Base-by-base conservation (phyloP, 2,888 invertebrate species). In the Apamea monoglypha region DNA sequence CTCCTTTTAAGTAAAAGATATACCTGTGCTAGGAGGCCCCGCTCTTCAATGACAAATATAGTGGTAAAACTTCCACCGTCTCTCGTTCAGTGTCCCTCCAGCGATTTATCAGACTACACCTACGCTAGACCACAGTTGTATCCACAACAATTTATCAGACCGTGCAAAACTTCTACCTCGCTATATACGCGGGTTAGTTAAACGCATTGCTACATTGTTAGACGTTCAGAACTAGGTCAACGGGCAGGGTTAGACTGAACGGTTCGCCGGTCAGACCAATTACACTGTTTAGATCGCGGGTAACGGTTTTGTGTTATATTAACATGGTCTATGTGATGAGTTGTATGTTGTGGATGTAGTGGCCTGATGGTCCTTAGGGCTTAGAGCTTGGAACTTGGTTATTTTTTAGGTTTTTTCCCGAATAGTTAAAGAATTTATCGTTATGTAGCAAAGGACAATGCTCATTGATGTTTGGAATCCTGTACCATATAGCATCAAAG, bases 181-280 rank as follows among this genome's bases (percentile, higher is more conserved):
- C 68, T 67, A 29, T 61, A 71, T 14, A 56, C 32, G 44, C 50
- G 50, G 44, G 76, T n/a, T 61, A 74, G 81, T 84, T 71, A 29
- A 80, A 76, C 25, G 67, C 80, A 73, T 78, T 50, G 80, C 71
- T 71, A 76, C 67, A 21, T 76, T 36, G 84, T 84, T 75, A 74
- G 74, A n/a, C 25, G 61, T 32, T 64, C 66, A 67, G 56, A 87
- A 87, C 36, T 87, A 29, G 86, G 87, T 88, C 88, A 86, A 53
- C 40, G 32, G 63, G 63, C 74, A 79, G 88, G 75, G 78, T 77
- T 83, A 78, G 50, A 76, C 79, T 68, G 64, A 66, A 70, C 69
- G 56, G 71, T 47, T 66, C 64, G 50, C 36, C 68, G 18, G 74
- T 80, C 36, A 69, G 75, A 80, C 75, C 85, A 56, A 69, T 85